Base-by-base conservation (phyloP, 2,888 invertebrate genomes). In the Phalera bucephala region DNA sequence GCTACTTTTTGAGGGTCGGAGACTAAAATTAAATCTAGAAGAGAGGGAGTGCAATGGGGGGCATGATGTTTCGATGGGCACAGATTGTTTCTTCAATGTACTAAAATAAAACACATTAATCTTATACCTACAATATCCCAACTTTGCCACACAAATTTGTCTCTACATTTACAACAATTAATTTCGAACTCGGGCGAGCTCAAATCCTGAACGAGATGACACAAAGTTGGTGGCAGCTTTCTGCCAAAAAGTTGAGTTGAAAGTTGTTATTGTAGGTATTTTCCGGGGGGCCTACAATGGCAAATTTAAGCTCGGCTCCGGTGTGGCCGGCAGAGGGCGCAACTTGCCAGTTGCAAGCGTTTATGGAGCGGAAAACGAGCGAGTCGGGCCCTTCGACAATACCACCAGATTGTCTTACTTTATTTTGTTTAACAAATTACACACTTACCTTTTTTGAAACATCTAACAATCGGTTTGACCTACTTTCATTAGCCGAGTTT, bases 351-450 rank as follows among this genome's bases (percentile, higher is more conserved):
- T 48, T 48, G 55, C 55, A 35, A 67, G 49, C 69, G 59, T 69
- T 71, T 74, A 77, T 78, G 74, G 75, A 63, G 71, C 69, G 72
- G 68, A 73, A 76, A 71, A 64, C 60, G 55, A 59, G 45, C 47
- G 55, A 47, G n/a, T n/a, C n/a, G 41, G n/a, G n/a, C n/a, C 30
- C 26, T 37, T 36, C 36, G 41, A 50, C 45, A 47, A 45, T 43
- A 48, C 53, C 52, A 42, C 40, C 51, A 47, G 47, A 35, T 62
- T 59, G 57, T 48, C 58, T 54, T 72, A 78, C 72, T 75, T 77
- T 64, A 55, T 62, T 60, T 52, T 53, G 54, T 52, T 59, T n/a
- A n/a, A n/a, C n/a, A n/a, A n/a, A n/a, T n/a, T n/a, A n/a, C n/a
- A n/a, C n/a, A n/a, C n/a, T n/a, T n/a, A n/a, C n/a, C n/a, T n/a